Percentiles rank a stretch among this genome's conserved stretches.
Evolutionary conservation across 2,113 vertebrate species (phyloP).

Genomic region (Callorhinus ursinus): DNA sequence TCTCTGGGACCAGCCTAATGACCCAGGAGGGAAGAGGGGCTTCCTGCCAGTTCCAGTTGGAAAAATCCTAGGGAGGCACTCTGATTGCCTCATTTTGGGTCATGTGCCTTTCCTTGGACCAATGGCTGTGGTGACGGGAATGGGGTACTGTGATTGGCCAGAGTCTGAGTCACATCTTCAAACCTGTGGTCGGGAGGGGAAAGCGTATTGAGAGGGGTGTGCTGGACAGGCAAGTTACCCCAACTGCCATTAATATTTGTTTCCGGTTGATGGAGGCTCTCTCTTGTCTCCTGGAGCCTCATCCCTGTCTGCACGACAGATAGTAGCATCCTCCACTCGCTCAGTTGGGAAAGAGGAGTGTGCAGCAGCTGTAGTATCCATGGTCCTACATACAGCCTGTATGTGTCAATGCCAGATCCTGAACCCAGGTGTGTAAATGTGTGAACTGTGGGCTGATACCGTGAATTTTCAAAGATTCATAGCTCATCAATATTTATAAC

Average conservation of each 20-base stretch:
- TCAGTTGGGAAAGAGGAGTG: not conserved
- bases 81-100: conserved; percentile 24
- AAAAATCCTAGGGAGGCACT: not conserved
- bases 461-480: not conserved
- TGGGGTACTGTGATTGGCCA: not conserved
- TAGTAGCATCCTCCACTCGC: rapidly evolving
- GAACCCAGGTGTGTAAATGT: not conserved
- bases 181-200: not conserved
- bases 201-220: not conserved
- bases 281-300: not conserved
- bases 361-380: rapidly evolving
- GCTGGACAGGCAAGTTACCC: not conserved
- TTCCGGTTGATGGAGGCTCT: not conserved
- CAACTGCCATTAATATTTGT: not conserved
- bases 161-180: not conserved
- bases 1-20: not conserved
- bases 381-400: too few species aligned
- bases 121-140: not conserved
- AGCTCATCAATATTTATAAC: not conserved
- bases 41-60: not conserved
- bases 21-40: not conserved
- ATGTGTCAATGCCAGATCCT: not conserved
- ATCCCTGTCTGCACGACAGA: not conserved
- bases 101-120: not conserved
- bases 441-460: not conserved